A percentile compares a stretch with the other conserved stretches of the same genome.
These are phyloP conservation scores for Typhlichthys eigenmanni DNA, from an alignment of 2,797 vertebrate genomes.

Conservation along the genomic window DNA sequence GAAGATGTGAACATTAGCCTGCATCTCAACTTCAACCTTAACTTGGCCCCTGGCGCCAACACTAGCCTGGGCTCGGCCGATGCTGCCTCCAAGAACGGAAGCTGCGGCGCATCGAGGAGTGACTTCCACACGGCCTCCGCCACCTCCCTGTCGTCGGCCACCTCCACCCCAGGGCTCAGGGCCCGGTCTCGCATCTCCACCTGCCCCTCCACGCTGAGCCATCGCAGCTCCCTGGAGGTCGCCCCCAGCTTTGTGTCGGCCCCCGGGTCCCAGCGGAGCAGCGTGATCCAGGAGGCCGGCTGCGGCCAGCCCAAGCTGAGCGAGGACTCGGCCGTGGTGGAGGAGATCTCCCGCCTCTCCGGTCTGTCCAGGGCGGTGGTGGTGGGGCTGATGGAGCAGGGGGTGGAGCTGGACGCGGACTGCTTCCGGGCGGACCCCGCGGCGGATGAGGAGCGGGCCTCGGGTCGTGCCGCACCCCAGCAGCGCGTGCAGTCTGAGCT, in stretches of 20 bases:
- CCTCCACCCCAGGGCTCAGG: slow-evolving; percentile 71
- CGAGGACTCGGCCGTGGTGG: slow-evolving; percentile 76
- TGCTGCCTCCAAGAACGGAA: slow-evolving; percentile 49
- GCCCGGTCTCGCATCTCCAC: slow-evolving; percentile 81
- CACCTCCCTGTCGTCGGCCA: slow-evolving; percentile 62
- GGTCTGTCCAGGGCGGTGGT: slow-evolving; percentile 78
- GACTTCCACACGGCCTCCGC: slow-evolving; percentile 51
- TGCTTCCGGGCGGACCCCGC: slow-evolving; percentile 72
- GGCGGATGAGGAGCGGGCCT: slow-evolving; percentile 48
- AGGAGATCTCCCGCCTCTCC: slow-evolving; percentile 79
- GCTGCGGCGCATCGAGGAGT: slow-evolving; percentile 46
- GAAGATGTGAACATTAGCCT: slow-evolving; percentile 80
- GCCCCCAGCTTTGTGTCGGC: slow-evolving; percentile 50
- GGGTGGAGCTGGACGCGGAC: slow-evolving; percentile 80
- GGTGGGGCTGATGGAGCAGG: slow-evolving; percentile 81
- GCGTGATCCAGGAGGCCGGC: slow-evolving; percentile 63
- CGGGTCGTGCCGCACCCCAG: slow-evolving; percentile 45
- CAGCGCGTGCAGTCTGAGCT: slow-evolving; percentile 38
- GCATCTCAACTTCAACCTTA: slow-evolving; percentile 82
- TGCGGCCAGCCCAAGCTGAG: slow-evolving; percentile 62
- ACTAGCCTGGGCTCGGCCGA: slow-evolving; percentile 56
- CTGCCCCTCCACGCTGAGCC: slow-evolving; percentile 77
- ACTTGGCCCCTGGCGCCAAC: slow-evolving; percentile 71
- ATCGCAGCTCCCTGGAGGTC: slow-evolving; percentile 81
- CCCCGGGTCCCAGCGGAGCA: slow-evolving; percentile 65